A percentile compares a stretch with the other conserved stretches of the same genome.
phyloP scores from a whole-genome alignment of 2,797 vertebrate species.

The Hippocampus kuda region DNA sequence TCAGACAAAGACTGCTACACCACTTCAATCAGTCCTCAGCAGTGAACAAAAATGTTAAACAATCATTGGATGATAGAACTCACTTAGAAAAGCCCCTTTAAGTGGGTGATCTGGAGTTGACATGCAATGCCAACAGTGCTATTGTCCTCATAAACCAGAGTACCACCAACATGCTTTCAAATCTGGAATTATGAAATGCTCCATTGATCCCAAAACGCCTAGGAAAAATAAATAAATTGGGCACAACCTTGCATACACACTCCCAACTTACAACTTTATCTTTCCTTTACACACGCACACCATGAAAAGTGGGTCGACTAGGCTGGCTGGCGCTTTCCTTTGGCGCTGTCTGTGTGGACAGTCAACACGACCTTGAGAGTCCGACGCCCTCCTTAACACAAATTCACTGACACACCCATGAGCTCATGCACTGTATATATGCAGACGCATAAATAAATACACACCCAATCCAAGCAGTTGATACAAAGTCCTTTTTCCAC shows the following conservation, averaged over 20 bases:
- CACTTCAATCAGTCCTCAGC: constrained; percentile 12
- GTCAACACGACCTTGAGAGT: constrained; percentile 63
- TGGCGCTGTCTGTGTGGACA: constrained; percentile 53
- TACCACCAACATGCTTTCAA: not conserved
- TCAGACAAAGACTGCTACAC: constrained; percentile 29
- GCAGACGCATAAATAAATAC: constrained; percentile 26
- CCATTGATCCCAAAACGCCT: not conserved
- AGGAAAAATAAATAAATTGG: constrained; percentile 7
- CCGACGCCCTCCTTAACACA: constrained; percentile 23
- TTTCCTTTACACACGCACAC: not conserved
- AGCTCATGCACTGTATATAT: constrained; percentile 30
- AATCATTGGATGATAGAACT: too few species aligned
- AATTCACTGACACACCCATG: constrained; percentile 42
- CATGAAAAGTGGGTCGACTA: constrained; percentile 57
- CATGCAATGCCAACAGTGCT: not conserved
- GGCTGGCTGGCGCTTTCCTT: constrained; percentile 49
- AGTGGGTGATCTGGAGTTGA: not conserved
- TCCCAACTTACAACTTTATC: not conserved
- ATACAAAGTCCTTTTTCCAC: constrained; percentile 15
- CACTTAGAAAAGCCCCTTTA: not conserved
- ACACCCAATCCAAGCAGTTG: constrained; percentile 26
- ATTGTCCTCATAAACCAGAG: not conserved
- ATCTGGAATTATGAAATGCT: not conserved
- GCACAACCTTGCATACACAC: constrained; percentile 48
- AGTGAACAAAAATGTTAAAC: not conserved